These are phyloP conservation scores for Anarhynchus alexandrinus DNA, from an alignment of 2,113 vertebrate species.

Conservation along the genomic window DNA sequence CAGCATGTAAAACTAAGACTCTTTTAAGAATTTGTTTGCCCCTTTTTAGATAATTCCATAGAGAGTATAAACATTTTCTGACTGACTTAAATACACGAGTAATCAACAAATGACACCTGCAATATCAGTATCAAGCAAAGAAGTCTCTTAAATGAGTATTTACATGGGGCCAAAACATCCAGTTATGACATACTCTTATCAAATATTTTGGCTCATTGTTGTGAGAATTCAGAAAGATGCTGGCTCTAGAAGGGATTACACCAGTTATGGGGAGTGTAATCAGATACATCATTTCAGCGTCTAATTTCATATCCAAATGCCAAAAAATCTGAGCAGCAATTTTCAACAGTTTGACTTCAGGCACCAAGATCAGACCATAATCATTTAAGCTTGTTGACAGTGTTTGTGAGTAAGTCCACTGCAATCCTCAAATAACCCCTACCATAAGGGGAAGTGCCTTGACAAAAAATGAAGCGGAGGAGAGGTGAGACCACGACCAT, in stretches of 20 bases:
- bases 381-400: not conserved
- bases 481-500: not conserved
- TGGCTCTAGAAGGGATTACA: not conserved
- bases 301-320: not conserved
- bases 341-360: not conserved
- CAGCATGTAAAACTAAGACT: not conserved
- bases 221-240: not conserved
- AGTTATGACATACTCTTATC: not conserved
- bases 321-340: not conserved
- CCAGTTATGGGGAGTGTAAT: not conserved
- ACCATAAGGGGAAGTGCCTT: not conserved
- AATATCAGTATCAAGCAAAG: not conserved
- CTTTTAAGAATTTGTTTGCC: not conserved
- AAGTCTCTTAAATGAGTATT: not conserved
- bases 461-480: not conserved
- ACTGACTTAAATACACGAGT: not conserved
- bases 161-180: not conserved
- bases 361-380: not conserved
- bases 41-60: not conserved
- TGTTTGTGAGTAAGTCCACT: not conserved
- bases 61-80: not conserved
- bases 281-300: not conserved
- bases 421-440: not conserved
- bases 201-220: not conserved
- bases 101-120: not conserved